These are phyloP conservation scores for Aricia artaxerxes DNA, from an alignment of 2,888 invertebrate species.

Conservation along the genomic window DNA sequence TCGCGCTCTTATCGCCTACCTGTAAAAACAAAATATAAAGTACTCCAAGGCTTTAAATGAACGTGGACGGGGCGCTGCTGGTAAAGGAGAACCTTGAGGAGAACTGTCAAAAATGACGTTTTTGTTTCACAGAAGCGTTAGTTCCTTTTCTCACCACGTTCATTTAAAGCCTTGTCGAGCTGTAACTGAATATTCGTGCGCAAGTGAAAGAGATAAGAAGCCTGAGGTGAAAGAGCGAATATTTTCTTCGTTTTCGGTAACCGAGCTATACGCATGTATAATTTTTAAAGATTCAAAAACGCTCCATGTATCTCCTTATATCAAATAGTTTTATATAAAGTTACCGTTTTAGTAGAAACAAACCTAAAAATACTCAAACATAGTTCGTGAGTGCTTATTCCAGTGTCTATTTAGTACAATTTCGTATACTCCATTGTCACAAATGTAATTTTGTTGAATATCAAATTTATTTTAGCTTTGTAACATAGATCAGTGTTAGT, in stretches of 20 bases:
- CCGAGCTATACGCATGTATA: background rate
- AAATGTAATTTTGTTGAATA: background rate
- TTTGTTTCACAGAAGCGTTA: no score
- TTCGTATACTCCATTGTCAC: conserved; percentile 1
- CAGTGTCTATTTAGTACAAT: background rate
- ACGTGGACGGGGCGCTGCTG: no score
- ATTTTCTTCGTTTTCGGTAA: background rate
- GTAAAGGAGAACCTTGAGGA: no score
- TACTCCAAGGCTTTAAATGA: no score
- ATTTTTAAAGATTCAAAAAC: background rate
- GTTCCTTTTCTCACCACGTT: no score
- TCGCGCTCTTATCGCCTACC: no score
- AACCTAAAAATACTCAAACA: background rate
- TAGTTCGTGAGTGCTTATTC: background rate
- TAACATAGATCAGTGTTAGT: background rate
- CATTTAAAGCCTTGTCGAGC: no score
- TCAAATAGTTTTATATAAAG: background rate
- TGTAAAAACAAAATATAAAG: no score
- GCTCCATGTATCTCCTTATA: background rate
- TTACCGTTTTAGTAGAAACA: background rate
- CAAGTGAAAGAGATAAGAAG: background rate
- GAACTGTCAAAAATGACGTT: no score
- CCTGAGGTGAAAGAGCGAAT: background rate
- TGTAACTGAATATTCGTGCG: no score
- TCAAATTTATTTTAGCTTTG: background rate